Percentiles rank a stretch among this genome's conserved stretches.
Evolutionary conservation across 2,113 vertebrate species (phyloP).

Genomic region (Percina caprodes): DNA sequence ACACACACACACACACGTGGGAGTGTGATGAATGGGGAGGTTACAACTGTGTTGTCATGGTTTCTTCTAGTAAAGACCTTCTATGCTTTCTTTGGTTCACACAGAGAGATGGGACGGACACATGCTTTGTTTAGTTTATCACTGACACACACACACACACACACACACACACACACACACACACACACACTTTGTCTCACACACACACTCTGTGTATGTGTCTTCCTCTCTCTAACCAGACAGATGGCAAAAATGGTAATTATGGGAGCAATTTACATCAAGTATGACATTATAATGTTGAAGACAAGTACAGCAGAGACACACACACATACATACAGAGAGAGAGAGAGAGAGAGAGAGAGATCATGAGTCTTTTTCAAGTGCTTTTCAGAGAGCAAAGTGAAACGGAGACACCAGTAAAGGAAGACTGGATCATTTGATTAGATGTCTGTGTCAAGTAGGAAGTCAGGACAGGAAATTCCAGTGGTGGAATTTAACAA

Average conservation of each 20-base stretch:
- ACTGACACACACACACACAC: background rate
- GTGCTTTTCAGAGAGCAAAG: background rate
- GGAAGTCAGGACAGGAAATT: background rate
- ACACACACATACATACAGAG: background rate
- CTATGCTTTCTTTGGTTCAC: constrained; percentile 1
- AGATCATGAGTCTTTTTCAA: background rate
- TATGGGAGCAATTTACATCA: constrained; percentile 39
- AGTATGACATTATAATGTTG: constrained; percentile 31
- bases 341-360: background rate
- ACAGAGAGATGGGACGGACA: too few species aligned
- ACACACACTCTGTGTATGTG: constrained; percentile 22
- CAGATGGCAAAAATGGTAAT: constrained; percentile 64
- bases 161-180: constrained; percentile 23
- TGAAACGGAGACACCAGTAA: background rate
- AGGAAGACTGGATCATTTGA: background rate
- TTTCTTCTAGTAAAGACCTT: constrained; percentile 44
- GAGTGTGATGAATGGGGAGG: constrained; percentile 32
- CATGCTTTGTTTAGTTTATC: too few species aligned
- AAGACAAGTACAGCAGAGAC: constrained; percentile 10
- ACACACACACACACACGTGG: too few species aligned
- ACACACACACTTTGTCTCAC: background rate
- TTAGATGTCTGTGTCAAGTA: background rate
- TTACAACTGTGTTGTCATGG: constrained; percentile 53
- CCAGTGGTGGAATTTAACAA: too few species aligned
- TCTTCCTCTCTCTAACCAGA: constrained; percentile 31